Percentiles rank a stretch among this genome's conserved stretches.
Evolutionary conservation across 2,113 vertebrate genomes (phyloP).

Genomic region (Dicerorhinus sumatrensis): DNA sequence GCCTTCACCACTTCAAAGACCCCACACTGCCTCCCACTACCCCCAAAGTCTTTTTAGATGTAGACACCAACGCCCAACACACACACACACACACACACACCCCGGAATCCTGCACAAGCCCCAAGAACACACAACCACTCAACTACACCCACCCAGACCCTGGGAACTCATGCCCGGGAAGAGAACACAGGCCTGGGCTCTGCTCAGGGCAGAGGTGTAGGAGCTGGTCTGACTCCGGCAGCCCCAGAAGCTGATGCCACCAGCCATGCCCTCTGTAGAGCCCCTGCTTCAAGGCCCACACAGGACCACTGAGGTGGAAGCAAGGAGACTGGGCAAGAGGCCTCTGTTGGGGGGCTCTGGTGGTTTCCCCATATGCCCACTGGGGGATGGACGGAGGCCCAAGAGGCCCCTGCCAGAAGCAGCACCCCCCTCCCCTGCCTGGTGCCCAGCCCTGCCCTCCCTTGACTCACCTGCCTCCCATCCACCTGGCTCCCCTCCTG

Average conservation of each 20-base stretch:
- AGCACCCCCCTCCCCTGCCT: not conserved
- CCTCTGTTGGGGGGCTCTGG: not conserved
- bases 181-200: not conserved
- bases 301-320: not conserved
- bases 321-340: not conserved
- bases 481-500: constrained; percentile 41
- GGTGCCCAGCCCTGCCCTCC: not conserved
- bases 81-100: not conserved
- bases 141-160: not conserved
- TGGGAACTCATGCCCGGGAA: not conserved
- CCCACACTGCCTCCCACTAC: not conserved
- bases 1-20: not conserved
- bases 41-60: not conserved
- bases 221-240: constrained; percentile 24
- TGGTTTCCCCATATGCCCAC: not conserved
- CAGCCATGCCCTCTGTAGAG: not conserved
- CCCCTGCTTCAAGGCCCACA: not conserved
- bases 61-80: not conserved
- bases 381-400: too few species aligned
- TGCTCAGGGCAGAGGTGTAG: not conserved
- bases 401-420: not conserved
- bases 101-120: not conserved
- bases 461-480: constrained; percentile 56
- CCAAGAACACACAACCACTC: not conserved
- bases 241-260: not conserved